Base-by-base conservation (phyloP, 2,888 invertebrate species). In the Limnephilus marmoratus region DNA sequence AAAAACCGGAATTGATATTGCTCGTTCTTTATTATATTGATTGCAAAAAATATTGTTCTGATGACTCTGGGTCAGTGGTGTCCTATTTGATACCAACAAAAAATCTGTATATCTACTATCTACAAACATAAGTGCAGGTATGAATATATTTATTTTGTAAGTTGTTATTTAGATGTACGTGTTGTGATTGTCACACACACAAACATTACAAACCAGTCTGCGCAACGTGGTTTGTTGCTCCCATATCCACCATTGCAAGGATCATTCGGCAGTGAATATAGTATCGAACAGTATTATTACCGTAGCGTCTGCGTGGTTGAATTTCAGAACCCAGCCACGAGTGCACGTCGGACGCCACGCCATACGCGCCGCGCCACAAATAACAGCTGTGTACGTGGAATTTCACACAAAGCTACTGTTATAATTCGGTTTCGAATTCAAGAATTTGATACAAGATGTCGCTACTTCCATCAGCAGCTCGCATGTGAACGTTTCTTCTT, bases 61-160 rank as follows among this genome's bases (percentile, higher is more conserved):
- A n/a, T n/a, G n/a, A 68, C 68, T 68, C 68, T 68, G 68, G 68
- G 68, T 68, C 68, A 68, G 68, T 68, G n/a, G 68, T 68, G n/a
- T 68, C 68, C 7, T 7, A 68, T 68, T 68, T 9, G 9, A 68
- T n/a, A 68, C 68, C 68, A 68, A 24, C 68, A 68, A 24, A 68
- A 68, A n/a, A 68, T n/a, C 24, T 68, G 7, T 24, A 24, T 13
- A 45, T 45, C 45, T 49, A 15, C 49, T 15, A 49, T 49, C 49
- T 49, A 49, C 49, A 15, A 0, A 49, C 49, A 9, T 24, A 24
- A n/a, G n/a, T 24, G 18, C 24, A 7, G 53, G 68, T 9, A 24
- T 68, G 24, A 24, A 0, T 68, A 18, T 68, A 24, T 24, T 7
- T 68, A 68, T 68, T 24, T 68, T 24, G 2, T 68, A 68, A 24